phyloP scores from a whole-genome alignment of 1,140 invertebrate species.

The Bactericera cockerelli region DNA sequence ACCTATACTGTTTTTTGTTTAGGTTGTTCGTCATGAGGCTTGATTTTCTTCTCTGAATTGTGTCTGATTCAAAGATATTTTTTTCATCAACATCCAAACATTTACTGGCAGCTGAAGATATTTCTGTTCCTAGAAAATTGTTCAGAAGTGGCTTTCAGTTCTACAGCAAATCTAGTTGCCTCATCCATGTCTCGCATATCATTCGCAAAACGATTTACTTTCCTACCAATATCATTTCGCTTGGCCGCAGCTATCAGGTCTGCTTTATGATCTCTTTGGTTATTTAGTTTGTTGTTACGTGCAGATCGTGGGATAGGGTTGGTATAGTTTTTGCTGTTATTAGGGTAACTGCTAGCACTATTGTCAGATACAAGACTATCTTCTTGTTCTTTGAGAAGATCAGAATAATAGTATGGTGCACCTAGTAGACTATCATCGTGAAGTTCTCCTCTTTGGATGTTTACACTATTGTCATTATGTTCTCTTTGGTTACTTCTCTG shows the following conservation, averaged over 20 bases:
- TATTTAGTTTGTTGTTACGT: slow-evolving; percentile 35
- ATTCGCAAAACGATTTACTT: slow-evolving; percentile 52
- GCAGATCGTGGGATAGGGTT: background rate
- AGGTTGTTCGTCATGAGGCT: slow-evolving; percentile 24
- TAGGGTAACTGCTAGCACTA: slow-evolving; percentile 4
- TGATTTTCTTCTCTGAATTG: slow-evolving; percentile 39
- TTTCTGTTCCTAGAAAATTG: slow-evolving; percentile 44
- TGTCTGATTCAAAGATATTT: slow-evolving; percentile 57
- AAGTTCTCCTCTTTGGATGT: background rate
- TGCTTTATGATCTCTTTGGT: slow-evolving; percentile 41
- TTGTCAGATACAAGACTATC: slow-evolving; percentile 27
- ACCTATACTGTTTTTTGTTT: slow-evolving; percentile 23
- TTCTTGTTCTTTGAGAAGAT: slow-evolving; percentile 35
- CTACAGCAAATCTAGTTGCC: slow-evolving; percentile 40
- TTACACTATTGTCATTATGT: background rate
- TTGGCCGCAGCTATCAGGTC: slow-evolving; percentile 35
- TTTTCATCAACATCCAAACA: slow-evolving; percentile 52
- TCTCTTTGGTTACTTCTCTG: slow-evolving; percentile 7
- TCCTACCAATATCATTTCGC: slow-evolving; percentile 53
- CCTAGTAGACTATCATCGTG: slow-evolving; percentile 18
- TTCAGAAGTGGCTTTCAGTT: slow-evolving; percentile 44
- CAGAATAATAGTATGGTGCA: slow-evolving; percentile 76
- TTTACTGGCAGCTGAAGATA: slow-evolving; percentile 28
- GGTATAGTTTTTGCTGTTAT: slow-evolving; percentile 7
- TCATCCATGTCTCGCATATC: slow-evolving; percentile 25